Base-by-base conservation (phyloP, 2,113 vertebrate species). In the Penelope pileata region DNA sequence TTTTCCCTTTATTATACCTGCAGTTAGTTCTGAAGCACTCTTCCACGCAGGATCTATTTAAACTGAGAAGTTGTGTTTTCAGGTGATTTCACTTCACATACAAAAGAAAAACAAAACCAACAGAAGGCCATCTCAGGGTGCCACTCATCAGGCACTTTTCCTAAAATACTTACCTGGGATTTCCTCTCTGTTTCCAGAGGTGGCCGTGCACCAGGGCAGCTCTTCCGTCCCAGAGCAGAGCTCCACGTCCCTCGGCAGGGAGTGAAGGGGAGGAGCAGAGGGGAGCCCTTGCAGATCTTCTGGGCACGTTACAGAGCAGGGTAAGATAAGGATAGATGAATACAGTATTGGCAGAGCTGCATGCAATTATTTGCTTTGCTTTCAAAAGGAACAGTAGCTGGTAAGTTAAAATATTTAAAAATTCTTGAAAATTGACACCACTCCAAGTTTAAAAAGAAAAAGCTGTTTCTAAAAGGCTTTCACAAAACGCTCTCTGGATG, bases 251-350 rank as follows among this genome's bases (percentile, higher is more conserved):
- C 26, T 23, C 43, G 9, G 48, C 24, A 50, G 34, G 16, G 60
- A 59, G 26, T 3, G 4, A n/a, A 32, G 23, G 6, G 48, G 43
- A 74, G 54, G 43, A 30, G 27, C 58, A n/a, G 48, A 16, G 68
- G 18, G 7, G 15, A 13, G 48, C 11, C 74, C 63, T 59, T 38
- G 74, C 29, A 58, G 75, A 72, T 12, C 67, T 26, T 47, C 9
- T 36, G 1, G 2, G 6, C 0, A 1, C 21, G 14, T 48, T 30
- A 34, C 1, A 3, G 77, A 67, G 62, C 27, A 5, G 68, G 42
- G 23, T 38, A 4, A 1, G n/a, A 19, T 7, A 36, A 59, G 63
- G n/a, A 38, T 21, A 58, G n/a, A 80, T 0, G 7, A 83, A 16
- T 13, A 4, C 18, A 48, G 8, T 7, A 27, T 76, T 86, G 79